phyloP scores from a whole-genome alignment of 1,140 invertebrate genomes.

The silkworm (Bombyx mori) region ASM3026992v2 NC_085131.1:8675501-8676000 shows the following conservation, averaged over 20 bases:
- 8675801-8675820: conserved; percentile 88
- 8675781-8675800: conserved; percentile 91
- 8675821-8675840: conserved; percentile 84
- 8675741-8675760: conserved; percentile 93
- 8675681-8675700: conserved; percentile 82
- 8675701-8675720: conserved; percentile 83
- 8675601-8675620: conserved; percentile 83
- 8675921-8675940: conserved; percentile 89
- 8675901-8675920: conserved; percentile 93
- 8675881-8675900: conserved; percentile 93
- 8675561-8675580: conserved; percentile 28
- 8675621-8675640: conserved; percentile 85
- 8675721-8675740: conserved; percentile 88
- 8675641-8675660: conserved; percentile 92
- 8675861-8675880: conserved; percentile 91
- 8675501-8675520: conserved; percentile 11
- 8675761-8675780: conserved; percentile 91
- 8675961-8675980: conserved; percentile 93
- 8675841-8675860: conserved; percentile 83
- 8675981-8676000: conserved; percentile 90
- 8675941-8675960: conserved; percentile 88
- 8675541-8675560: conserved; percentile 6
- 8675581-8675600: conserved; percentile 80
- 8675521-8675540: conserved; percentile 14
- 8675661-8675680: conserved; percentile 88